Base-by-base conservation (phyloP, 2,888 invertebrate species). In the Apotomis capreana region DNA sequence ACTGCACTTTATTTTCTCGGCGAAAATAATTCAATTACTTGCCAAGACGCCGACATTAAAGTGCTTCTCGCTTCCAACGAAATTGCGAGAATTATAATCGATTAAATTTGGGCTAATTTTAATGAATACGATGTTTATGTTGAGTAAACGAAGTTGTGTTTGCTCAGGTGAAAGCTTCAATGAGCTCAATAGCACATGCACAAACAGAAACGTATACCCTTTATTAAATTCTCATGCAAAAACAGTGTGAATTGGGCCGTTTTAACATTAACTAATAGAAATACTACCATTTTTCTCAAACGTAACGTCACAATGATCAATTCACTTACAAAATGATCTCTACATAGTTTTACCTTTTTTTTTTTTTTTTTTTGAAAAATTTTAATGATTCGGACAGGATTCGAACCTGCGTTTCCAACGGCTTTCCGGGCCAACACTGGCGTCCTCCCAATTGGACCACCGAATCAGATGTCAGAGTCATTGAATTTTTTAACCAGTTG, bases 21-120 rank as follows among this genome's bases (percentile, higher is more conserved):
- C 52, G 36, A 40, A 62, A 62, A 71, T 51, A 62, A 71, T 51
- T 71, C 61, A 51, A 68, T 71, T 68, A 51, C 37, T 57, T 60
- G 46, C 46, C 60, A 15, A 15, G 54, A 26, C 51, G 51, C 5
- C 26, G n/a, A n/a, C 13, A 13, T 40, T 46, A 46, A 37, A 59
- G 65, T 58, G 55, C 55, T 55, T 57, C 49, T 9, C 55, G 46
- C 46, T 55, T 4, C 44, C 65, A 26, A 57, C 57, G 10, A 49
- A 9, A 49, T 46, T 65, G 46, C 36, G 26, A 40, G 5, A 6
- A 37, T 51, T n/a, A n/a, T 1, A 62, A 51, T 65, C n/a, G 15
- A 40, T 55, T 44, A 26, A 12, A 36, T 55, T 64, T 44, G 54
- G 36, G 46, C 55, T 46, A 55, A 55, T 65, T 46, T 8, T 15